Base-by-base conservation (phyloP, 2,797 vertebrate genomes). In the Chaunax sp. region DNA sequence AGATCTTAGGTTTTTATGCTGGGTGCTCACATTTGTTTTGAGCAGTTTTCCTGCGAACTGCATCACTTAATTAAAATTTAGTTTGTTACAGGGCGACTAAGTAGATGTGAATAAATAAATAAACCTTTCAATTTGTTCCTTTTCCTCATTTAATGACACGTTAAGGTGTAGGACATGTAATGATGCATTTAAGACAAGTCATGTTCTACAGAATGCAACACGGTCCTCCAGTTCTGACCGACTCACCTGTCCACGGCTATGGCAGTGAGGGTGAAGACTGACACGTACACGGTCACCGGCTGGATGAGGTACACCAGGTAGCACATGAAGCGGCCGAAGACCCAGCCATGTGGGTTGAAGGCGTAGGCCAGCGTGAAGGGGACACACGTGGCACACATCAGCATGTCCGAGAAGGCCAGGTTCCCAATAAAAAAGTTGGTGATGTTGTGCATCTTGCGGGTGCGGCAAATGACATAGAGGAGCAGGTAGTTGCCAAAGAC, bases 341-440 rank as follows among this genome's bases (percentile, higher is more conserved):
- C 81, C 95, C 96, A 96, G 2, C 92, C 92, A 25, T 94, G 93
- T 25, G 95, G 94, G 92, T 95, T 97, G 83, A 96, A 91, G 57
- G 95, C 96, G 1, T 96, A 97, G 8, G 94, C 94, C 14, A 94
- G 90, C 0, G 94, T 96, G 66, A 96, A 95, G 26, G 95, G 95
- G 19, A 97, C 94, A 15, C 95, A 96, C 62, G 95, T 92, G 56
- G 95, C 81, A 20, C 95, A 96, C 85, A 96, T 95, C 64, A 96
- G 86, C 85, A 96, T 92, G 78, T 97, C 95, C 2, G 96, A 97
- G 77, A 96, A 87, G 62, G 96, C 96, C 81, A 97, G 93, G 78
- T 96, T 97, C 22, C 94, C 93, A 22, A 96, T 97, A 86, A 96
- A 91, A 81, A 96, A 91, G 80, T 94, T 97, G 77, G 95, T 98